Evolutionary conservation across 1,140 invertebrate species (phyloP), one percentile per base, ranked within the genome.

Genomic region (Alviniconcha marisindica): DNA sequence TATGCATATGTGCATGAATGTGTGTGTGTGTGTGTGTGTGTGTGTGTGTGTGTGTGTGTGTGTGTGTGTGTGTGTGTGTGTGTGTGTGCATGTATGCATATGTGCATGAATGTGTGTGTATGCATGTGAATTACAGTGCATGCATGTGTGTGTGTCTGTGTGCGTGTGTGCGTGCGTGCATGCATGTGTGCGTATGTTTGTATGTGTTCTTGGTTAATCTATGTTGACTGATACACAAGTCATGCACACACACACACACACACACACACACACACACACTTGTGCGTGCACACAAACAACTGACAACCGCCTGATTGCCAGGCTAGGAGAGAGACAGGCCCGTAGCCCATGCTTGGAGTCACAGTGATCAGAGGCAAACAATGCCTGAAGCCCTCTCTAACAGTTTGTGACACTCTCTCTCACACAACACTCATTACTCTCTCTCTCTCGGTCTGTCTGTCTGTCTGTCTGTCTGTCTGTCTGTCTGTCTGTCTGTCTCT

Each of bases 1-100:
- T 60, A n/a, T 60, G 56, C 28, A n/a, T 60, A n/a, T 60, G 56
- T 60, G 56, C 28, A n/a, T 60, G 56, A n/a, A n/a, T 60, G 56
- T 60, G 56, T 60, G 56, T 60, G 56, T 60, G 56, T 60, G 56
- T 60, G 18, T 60, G 56, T 60, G 56, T 60, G 56, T 60, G 56
- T 60, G 56, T 60, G 56, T 60, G 56, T 60, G 56, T 60, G 56
- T 60, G 56, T 60, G 56, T 60, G 15, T 60, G 56, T 60, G 56
- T 60, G 56, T 60, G 56, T 60, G 56, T 60, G 56, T 60, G 4
- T 60, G 56, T 60, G 18, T 60, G 56, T 60, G 56, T 12, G 18
- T 2, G 56, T 2, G 56, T 2, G 56, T 2, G 56, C 1, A 5
- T 21, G 56, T 60, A n/a, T 60, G 56, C 28, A n/a, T 60, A n/a